Percentiles rank a stretch among this genome's conserved stretches.
Evolutionary conservation across 1,140 invertebrate genomes (phyloP).

Genomic region (Lordiphosa stackelbergi): DNA sequence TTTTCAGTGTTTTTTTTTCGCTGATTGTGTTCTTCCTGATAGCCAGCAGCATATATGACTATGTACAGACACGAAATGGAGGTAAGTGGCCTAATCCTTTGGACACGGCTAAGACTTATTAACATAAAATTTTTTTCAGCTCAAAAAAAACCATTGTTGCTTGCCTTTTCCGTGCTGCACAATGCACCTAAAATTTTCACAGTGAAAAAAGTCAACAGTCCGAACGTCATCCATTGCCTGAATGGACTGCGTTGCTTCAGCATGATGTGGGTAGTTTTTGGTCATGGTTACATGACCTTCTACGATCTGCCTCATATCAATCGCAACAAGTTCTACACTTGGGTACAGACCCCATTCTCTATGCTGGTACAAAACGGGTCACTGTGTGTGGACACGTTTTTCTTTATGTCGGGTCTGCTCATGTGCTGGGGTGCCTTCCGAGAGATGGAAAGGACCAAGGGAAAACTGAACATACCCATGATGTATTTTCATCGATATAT

Average conservation of each 20-base stretch:
- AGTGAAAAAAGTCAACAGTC: constrained; percentile 62
- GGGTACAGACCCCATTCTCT: constrained; percentile 78
- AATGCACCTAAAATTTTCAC: constrained; percentile 74
- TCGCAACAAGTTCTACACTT: constrained; percentile 53
- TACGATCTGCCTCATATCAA: constrained; percentile 67
- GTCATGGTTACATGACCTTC: constrained; percentile 78
- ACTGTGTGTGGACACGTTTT: constrained; percentile 84
- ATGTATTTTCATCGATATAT: constrained; percentile 80
- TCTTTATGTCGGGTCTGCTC: constrained; percentile 83
- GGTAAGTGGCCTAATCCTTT: constrained; percentile 20
- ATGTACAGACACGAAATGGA: constrained; percentile 56
- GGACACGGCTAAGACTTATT: no score
- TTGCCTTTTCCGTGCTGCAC: constrained; percentile 67
- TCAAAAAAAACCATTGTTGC: constrained; percentile 50
- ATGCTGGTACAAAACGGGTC: constrained; percentile 81
- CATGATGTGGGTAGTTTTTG: constrained; percentile 84
- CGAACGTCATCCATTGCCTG: constrained; percentile 77
- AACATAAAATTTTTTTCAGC: constrained; percentile 4
- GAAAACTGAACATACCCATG: constrained; percentile 70
- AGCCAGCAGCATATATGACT: constrained; percentile 68
- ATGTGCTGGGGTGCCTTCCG: constrained; percentile 82
- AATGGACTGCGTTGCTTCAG: constrained; percentile 81
- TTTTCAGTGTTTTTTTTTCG: constrained; percentile 54
- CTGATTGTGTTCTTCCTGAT: constrained; percentile 57
- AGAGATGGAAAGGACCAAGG: constrained; percentile 82